Conservation (phyloP, 1,140 invertebrate genomes). For the Scaptomyza graminum region DNA sequence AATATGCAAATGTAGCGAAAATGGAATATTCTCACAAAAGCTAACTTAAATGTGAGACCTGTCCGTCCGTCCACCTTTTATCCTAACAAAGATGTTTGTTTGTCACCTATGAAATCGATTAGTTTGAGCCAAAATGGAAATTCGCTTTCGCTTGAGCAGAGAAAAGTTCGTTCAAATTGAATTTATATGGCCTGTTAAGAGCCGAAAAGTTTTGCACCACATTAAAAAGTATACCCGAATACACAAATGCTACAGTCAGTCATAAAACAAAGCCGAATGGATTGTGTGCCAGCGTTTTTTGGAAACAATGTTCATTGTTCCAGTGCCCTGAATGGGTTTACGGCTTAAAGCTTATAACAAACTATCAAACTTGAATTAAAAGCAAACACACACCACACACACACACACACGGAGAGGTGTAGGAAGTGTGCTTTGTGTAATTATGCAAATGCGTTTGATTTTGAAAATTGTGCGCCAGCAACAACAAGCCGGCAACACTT, state of each 20-base stretch:
- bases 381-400: constrained; percentile 39
- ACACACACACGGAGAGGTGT: constrained; percentile 21
- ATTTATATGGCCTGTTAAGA: constrained; percentile 78
- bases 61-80: constrained; percentile 13
- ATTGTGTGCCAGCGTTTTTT: constrained; percentile 47
- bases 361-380: constrained; percentile 80
- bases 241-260: constrained; percentile 12
- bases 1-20: constrained; percentile 68
- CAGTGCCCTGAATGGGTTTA: constrained; percentile 11
- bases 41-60: too few species aligned
- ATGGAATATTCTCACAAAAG: background rate
- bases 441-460: constrained; percentile 80
- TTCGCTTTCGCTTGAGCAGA: background rate
- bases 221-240: constrained; percentile 29
- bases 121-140: constrained; percentile 36
- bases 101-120: constrained; percentile 81
- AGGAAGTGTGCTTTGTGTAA: constrained; percentile 55
- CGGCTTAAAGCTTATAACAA: constrained; percentile 70
- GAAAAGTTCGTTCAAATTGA: constrained; percentile 54
- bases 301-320: constrained; percentile 62
- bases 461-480: constrained; percentile 62
- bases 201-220: constrained; percentile 58
- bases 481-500: constrained; percentile 77
- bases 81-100: constrained; percentile 61
- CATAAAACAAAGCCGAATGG: constrained; percentile 65